Conservation (phyloP, 2,113 vertebrate species). For the Cepphus grylle region DNA sequence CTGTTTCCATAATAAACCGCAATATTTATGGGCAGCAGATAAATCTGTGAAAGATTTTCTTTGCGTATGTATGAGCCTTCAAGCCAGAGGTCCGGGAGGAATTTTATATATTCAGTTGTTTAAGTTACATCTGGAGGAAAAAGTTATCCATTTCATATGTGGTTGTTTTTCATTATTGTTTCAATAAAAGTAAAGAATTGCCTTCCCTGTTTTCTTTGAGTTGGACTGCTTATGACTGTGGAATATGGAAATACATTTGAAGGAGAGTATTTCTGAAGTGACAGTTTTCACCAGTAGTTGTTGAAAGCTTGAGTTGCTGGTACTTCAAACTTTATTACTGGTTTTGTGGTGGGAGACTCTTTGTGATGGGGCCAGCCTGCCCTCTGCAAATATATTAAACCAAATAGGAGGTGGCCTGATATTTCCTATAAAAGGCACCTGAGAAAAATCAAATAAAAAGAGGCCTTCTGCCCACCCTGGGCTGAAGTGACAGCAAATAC, state of each 20-base stretch:
- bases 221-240: not conserved
- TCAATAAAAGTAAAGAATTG: not conserved
- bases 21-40: not conserved
- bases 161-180: not conserved
- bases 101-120: not conserved
- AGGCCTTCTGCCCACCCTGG: not conserved
- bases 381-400: not conserved
- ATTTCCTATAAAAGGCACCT: not conserved
- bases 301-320: not conserved
- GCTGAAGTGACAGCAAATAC: not conserved
- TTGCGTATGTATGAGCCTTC: not conserved
- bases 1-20: not conserved
- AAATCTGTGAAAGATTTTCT: not conserved
- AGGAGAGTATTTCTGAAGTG: not conserved
- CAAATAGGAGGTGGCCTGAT: not conserved
- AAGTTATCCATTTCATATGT: not conserved
- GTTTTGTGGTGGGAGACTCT: not conserved
- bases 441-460: not conserved
- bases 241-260: not conserved
- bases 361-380: not conserved
- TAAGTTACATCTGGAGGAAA: not conserved
- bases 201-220: not conserved
- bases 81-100: not conserved
- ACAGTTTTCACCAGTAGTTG: not conserved
- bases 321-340: not conserved